Percentiles rank a stretch among this genome's conserved stretches.
phyloP scores from a whole-genome alignment of 2,113 vertebrate species.

The Podarcis raffonei region DNA sequence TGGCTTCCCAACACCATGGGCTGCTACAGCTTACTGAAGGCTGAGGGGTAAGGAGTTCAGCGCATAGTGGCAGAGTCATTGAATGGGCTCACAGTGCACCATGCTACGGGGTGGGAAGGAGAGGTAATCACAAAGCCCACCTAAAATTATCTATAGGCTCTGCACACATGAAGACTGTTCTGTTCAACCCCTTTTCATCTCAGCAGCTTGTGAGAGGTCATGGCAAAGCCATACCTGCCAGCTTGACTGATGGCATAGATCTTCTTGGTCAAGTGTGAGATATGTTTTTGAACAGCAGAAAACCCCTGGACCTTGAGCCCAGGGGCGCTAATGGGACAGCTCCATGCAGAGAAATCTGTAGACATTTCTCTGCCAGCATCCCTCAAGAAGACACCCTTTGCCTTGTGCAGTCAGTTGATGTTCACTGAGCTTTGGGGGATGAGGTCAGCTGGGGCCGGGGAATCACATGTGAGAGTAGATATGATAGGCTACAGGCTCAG shows the following conservation, averaged over 20 bases:
- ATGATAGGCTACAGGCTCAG: neutral
- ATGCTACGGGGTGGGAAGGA: too few relatives aligned
- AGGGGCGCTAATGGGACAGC: neutral
- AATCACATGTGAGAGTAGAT: neutral
- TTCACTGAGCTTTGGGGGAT: neutral
- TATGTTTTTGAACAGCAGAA: neutral
- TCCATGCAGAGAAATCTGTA: neutral
- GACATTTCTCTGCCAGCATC: neutral
- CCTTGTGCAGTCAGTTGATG: neutral
- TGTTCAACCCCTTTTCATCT: too few relatives aligned
- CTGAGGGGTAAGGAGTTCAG: too few relatives aligned
- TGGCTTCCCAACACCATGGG: neutral
- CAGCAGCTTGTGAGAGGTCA: neutral
- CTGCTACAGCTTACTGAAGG: too few relatives aligned
- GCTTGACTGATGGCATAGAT: too few relatives aligned
- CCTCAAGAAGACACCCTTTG: neutral
- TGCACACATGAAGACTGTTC: neutral
- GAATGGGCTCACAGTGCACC: too few relatives aligned
- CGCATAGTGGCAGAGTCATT: too few relatives aligned
- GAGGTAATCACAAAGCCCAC: neutral
- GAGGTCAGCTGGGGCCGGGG: too few relatives aligned
- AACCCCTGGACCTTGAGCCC: neutral
- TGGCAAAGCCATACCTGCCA: neutral
- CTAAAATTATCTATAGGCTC: neutral
- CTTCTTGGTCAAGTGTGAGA: neutral